Conservation (phyloP, 2,113 vertebrate genomes). For the Tauraco erythrolophus region DNA sequence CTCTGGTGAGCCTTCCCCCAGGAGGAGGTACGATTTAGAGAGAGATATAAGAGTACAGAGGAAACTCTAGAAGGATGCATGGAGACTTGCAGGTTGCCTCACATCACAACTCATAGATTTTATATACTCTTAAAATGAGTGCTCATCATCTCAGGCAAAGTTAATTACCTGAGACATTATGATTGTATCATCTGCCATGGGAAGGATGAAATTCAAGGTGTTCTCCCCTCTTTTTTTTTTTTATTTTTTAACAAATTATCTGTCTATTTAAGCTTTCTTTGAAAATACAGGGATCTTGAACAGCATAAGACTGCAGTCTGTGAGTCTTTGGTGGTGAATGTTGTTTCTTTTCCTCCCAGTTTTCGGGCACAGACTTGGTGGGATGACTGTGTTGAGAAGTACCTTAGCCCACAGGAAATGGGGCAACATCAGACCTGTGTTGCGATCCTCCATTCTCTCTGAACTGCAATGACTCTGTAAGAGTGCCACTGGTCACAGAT, state of each 20-base stretch:
- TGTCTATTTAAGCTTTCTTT: conserved; percentile 42
- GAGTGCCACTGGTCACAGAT: background rate
- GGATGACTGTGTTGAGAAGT: background rate
- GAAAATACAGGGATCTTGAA: conserved; percentile 33
- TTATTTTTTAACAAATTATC: background rate
- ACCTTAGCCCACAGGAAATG: background rate
- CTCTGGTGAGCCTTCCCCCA: conserved; percentile 5
- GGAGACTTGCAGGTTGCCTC: conserved; percentile 12
- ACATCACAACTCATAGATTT: background rate
- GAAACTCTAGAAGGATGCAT: background rate
- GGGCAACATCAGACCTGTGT: background rate
- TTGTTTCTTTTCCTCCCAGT: background rate
- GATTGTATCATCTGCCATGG: conserved; percentile 47
- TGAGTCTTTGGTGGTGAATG: background rate
- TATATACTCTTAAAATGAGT: background rate
- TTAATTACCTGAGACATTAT: conserved; percentile 26
- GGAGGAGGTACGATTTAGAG: background rate
- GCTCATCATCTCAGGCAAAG: conserved; percentile 26
- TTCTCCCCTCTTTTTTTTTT: background rate
- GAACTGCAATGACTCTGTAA: background rate
- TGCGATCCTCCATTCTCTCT: background rate
- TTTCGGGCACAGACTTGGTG: background rate
- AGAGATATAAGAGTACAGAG: conserved; percentile 1
- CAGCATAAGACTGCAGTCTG: background rate
- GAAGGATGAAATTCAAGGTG: background rate